These are phyloP conservation scores for Hirtodrosophila duncani DNA, from an alignment of 2,888 invertebrate genomes.

Conservation along the genomic window DNA sequence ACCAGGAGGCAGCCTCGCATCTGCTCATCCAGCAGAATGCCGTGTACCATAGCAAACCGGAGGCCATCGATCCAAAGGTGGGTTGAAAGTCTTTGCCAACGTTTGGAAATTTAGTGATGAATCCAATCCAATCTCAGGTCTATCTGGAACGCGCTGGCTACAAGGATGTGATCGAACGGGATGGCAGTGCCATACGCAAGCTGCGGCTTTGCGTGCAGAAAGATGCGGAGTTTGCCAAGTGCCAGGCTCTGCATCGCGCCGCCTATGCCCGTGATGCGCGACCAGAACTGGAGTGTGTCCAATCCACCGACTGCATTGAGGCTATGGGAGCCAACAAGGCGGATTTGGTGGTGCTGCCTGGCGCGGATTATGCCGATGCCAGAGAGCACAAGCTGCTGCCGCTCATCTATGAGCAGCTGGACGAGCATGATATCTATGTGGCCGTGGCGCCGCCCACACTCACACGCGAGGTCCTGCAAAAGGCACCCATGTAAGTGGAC, in stretches of 20 bases:
- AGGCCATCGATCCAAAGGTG: constrained; percentile 79
- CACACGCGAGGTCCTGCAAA: constrained; percentile 60
- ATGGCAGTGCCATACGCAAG: constrained; percentile 84
- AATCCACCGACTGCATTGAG: constrained; percentile 79
- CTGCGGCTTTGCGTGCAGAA: constrained; percentile 84
- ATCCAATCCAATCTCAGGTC: no score
- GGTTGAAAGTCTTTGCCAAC: no score
- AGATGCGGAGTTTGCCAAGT: constrained; percentile 85
- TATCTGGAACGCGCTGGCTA: constrained; percentile 84
- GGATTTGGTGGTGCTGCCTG: constrained; percentile 64
- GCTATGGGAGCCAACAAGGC: constrained; percentile 66
- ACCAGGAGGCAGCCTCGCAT: constrained; percentile 77
- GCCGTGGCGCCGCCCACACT: constrained; percentile 73
- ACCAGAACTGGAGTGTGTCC: constrained; percentile 88
- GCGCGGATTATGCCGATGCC: constrained; percentile 61
- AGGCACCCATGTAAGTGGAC: constrained; percentile 70
- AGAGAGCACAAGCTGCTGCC: constrained; percentile 65
- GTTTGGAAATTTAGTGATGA: no score
- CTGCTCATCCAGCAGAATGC: constrained; percentile 82
- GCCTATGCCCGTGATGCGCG: constrained; percentile 88
- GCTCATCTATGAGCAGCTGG: constrained; percentile 72
- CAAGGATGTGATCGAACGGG: constrained; percentile 85
- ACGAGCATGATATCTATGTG: constrained; percentile 66
- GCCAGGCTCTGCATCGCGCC: constrained; percentile 84
- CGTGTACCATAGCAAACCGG: constrained; percentile 79